Base-by-base conservation (phyloP, 2,888 invertebrate species). In the Ctenicera cuprea region DNA sequence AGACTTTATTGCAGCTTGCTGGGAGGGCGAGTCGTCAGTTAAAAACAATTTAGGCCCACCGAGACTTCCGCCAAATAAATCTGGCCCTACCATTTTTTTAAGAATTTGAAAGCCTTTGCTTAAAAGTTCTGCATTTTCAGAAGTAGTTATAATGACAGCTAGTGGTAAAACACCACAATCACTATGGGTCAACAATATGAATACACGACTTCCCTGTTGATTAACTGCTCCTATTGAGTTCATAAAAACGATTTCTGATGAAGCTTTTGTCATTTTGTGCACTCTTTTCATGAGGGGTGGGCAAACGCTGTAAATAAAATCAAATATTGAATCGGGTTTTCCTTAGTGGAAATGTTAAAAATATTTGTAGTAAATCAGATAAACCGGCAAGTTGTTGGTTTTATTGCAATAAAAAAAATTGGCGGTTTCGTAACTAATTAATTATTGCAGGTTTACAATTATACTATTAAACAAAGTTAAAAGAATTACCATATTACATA, bases 31-130 rank as follows among this genome's bases (percentile, higher is more conserved):
- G 22, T 75, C 69, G 38, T 75, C 75, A 0, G 59, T 52, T 12
- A 72, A 26, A 43, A 72, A 68, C 30, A 72, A 16, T 14, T 20
- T 1, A 3, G 75, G 75, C 1, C 74, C 74, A 11, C n/a, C 30
- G 16, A 41, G 22, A 26, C 45, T 38, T 8, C 71, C 57, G 12
- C 12, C 7, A 48, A 67, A 74, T 0, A 63, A 48, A 4, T 0
- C 16, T 30, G 50, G 11, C 0, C 71, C 67, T 14, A 74, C 18
- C 9, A 63, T 67, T 2, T 54, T 50, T 50, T 64, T 54, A 5
- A 74, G 20, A 0, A 71, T 11, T 4, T 62, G 2, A n/a, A 71
- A 67, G 9, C 64, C 71, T 0, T 4, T 18, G 30, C 0, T 11
- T 30, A 71, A 48, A 11, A 26, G n/a, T 12, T 22, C 8, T 7